These are phyloP conservation scores for Halcyon smyrnensis DNA, from an alignment of 2,797 vertebrate genomes.

Conservation along the genomic window DNA sequence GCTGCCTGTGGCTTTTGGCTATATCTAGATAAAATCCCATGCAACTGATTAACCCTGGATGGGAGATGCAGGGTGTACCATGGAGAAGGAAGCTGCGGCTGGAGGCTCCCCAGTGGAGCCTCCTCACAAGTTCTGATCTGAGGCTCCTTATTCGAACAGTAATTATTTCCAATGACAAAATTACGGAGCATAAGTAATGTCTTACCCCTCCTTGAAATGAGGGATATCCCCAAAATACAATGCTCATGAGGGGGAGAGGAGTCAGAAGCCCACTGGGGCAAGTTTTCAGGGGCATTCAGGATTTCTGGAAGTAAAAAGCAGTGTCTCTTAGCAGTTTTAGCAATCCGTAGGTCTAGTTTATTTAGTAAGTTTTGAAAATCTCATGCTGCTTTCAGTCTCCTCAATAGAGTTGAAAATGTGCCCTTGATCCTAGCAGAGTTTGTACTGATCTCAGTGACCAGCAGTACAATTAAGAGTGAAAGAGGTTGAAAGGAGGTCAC, in stretches of 20 bases:
- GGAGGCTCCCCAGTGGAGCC: background rate
- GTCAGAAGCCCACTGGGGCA: background rate
- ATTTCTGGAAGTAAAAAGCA: background rate
- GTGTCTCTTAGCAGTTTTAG: background rate
- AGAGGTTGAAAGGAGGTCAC: background rate
- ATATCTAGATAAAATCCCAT: background rate
- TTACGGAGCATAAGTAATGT: accelerated
- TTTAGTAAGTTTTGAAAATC: background rate
- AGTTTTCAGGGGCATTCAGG: background rate
- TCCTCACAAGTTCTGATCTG: background rate
- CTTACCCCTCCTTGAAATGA: background rate
- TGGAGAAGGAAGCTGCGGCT: background rate
- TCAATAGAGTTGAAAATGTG: background rate
- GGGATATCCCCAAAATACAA: background rate
- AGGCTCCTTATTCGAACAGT: accelerated
- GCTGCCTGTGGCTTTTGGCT: accelerated
- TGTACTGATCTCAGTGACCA: background rate
- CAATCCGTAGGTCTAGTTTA: background rate
- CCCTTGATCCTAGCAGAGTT: background rate
- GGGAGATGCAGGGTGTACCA: background rate
- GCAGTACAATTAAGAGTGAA: background rate
- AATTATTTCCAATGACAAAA: background rate
- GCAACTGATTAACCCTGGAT: background rate
- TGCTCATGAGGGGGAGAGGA: background rate
- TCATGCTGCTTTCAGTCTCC: background rate